Evolutionary conservation across 2,797 vertebrate species (phyloP).

Genomic region (Intellagama lesueurii): DNA sequence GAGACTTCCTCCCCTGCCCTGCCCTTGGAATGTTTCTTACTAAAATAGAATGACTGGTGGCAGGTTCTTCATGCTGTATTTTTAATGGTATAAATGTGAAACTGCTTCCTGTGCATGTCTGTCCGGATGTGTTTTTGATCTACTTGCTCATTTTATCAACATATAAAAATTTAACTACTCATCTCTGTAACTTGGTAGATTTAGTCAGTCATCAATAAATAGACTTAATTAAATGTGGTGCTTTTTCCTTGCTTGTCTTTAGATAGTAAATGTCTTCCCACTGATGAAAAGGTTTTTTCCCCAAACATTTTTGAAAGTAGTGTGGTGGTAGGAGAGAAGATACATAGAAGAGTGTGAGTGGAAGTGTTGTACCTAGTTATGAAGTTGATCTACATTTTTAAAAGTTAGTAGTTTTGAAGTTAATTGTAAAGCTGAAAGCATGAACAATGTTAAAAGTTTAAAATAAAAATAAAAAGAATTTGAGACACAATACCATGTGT

Average conservation of each 20-base stretch:
- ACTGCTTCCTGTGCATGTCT: conserved; percentile 40
- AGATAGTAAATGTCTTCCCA: conserved; percentile 5
- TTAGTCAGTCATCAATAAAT: conserved; percentile 43
- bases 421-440: background rate
- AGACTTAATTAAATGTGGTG: conserved; percentile 19
- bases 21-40: conserved; percentile 17
- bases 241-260: conserved; percentile 20
- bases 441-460: background rate
- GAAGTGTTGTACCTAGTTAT: too few species aligned
- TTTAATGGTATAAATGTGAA: conserved; percentile 38
- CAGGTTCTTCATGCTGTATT: conserved; percentile 38
- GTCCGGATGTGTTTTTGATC: conserved; percentile 35
- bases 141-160: conserved; percentile 34
- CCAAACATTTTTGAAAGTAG: background rate
- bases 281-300: background rate
- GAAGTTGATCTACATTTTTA: too few species aligned
- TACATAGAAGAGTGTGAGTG: too few species aligned
- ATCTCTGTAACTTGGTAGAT: conserved; percentile 37
- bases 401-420: background rate
- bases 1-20: background rate
- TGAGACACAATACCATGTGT: background rate
- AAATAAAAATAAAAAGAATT: background rate
- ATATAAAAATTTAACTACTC: conserved; percentile 30
- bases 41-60: conserved; percentile 17
- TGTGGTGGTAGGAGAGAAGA: too few species aligned